Base-by-base conservation (phyloP, 2,888 invertebrate species). In the Thelaira solivaga region DNA sequence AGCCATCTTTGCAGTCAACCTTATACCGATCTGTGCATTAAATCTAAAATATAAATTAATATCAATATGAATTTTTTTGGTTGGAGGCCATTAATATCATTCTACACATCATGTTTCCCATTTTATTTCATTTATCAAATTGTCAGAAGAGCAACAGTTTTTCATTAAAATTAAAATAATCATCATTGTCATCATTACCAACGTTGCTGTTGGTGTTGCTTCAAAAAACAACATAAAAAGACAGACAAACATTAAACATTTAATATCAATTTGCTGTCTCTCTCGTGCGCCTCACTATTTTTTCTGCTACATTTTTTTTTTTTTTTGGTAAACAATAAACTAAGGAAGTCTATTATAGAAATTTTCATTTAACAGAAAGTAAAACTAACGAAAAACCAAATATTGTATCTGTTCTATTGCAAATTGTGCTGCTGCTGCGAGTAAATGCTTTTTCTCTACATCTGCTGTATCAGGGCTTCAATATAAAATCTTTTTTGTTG, bases 331-430 rank as follows among this genome's bases (percentile, higher is more conserved):
- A n/a, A 67, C 67, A 74, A 67, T 67, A 53, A n/a, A 53, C 45
- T 22, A 11, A 29, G 78, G 74, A 78, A 78, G 78, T 78, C 69
- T 78, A 74, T 78, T 78, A 78, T 55, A 71, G 43, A 67, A 61
- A 77, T 72, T 77, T 53, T 49, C 24, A 43, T 73, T 51, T 45
- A 41, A 61, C 62, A 69, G 24, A 49, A 71, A 18, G 10, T 49
- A 16, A 61, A 49, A 31, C 13, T 7, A 41, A 16, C 7, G 4
- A 53, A 53, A 64, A 18, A 22, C 4, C 5, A 41, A 24, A 36
- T 16, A 22, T 41, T 34, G 18, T 34, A 72, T 72, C 45, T 64
- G 22, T 55, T 72, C 45, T 61, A 39, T 43, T 53, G 61, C 61
- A 68, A 74, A 67, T 68, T 74, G 22, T 62, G 39, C 57, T 67